A percentile compares a stretch with the other conserved stretches of the same genome.
These are phyloP conservation scores for Cassiopea andromeda DNA, from an alignment of 30 jellyfish, hydroid and myxozoan species.

Conservation along the genomic window DNA sequence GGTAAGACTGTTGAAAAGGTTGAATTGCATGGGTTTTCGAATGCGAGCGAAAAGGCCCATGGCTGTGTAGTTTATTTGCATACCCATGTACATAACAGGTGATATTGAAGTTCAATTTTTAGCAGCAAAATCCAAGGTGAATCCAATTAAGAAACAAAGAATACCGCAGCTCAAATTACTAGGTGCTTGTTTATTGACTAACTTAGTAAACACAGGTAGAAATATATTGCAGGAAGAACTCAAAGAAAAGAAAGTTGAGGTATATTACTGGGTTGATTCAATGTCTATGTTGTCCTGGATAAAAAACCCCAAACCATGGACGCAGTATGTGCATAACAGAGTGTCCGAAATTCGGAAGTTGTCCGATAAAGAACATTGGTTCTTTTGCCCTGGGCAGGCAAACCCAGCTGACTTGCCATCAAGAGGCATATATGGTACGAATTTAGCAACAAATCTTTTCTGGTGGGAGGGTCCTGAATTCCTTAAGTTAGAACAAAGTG, in stretches of 20 bases:
- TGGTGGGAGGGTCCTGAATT: slow-evolving; percentile 57
- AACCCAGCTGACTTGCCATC: slow-evolving; percentile 56
- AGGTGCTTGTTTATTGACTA: slow-evolving; percentile 49
- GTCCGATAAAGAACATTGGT: slow-evolving; percentile 12
- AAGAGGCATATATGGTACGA: slow-evolving; percentile 6
- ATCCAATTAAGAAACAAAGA: slow-evolving; percentile 52
- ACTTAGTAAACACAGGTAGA: slow-evolving; percentile 19
- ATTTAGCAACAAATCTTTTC: slow-evolving; percentile 3
- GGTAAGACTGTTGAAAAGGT: slow-evolving; percentile 20
- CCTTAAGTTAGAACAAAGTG: not conserved
- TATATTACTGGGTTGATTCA: slow-evolving; percentile 54
- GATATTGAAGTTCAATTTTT: slow-evolving; percentile 15
- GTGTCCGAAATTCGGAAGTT: slow-evolving; percentile 21
- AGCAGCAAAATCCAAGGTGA: slow-evolving; percentile 44
- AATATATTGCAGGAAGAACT: slow-evolving; percentile 31
- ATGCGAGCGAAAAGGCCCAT: slow-evolving; percentile 60
- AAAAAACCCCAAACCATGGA: slow-evolving; percentile 53
- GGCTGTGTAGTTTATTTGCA: slow-evolving; percentile 36
- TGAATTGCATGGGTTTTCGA: slow-evolving; percentile 50
- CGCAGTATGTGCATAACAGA: slow-evolving; percentile 46
- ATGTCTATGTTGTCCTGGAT: slow-evolving; percentile 42
- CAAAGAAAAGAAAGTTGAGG: slow-evolving; percentile 7
- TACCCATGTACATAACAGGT: slow-evolving; percentile 3
- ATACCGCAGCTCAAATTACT: slow-evolving; percentile 34
- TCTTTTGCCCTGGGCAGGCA: not conserved